Evolutionary conservation across 2,888 invertebrate genomes (phyloP).

Genomic region (Idaea dimidiata): DNA sequence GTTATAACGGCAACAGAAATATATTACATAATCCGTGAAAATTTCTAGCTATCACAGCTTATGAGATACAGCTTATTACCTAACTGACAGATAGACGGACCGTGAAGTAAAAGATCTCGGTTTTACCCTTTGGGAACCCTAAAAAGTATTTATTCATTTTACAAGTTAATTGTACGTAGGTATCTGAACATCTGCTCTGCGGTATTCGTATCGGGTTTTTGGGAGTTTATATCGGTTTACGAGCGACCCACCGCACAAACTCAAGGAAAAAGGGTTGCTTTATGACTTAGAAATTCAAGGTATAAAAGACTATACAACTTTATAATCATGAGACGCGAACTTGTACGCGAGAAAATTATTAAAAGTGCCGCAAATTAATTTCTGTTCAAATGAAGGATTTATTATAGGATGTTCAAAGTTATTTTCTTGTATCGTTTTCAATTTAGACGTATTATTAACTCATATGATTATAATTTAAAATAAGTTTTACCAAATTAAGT

Average conservation of each 20-base stretch:
- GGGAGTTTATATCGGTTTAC: neutral
- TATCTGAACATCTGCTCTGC: slow-evolving; percentile 29
- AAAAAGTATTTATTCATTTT: slow-evolving; percentile 33
- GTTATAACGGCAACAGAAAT: too few species aligned
- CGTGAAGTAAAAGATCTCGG: too few species aligned
- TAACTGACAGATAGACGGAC: too few species aligned
- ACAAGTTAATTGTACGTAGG: slow-evolving; percentile 27
- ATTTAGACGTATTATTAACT: too few species aligned
- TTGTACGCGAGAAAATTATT: neutral
- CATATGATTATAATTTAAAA: too few species aligned
- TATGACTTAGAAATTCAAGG: neutral
- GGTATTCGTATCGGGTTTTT: neutral
- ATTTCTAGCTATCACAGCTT: too few species aligned
- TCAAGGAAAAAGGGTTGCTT: neutral
- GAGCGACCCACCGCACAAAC: neutral
- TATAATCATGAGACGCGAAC: slow-evolving; percentile 6
- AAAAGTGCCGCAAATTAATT: neutral
- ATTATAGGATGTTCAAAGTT: too few species aligned
- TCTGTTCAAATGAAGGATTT: too few species aligned
- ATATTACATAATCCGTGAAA: too few species aligned
- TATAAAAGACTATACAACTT: neutral
- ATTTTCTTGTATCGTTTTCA: too few species aligned
- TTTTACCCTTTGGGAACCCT: slow-evolving; percentile 26
- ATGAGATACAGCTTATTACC: too few species aligned
- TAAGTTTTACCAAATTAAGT: too few species aligned